Conservation (phyloP, 2,888 invertebrate genomes). For the Megaustenia siamemsis region DNA sequence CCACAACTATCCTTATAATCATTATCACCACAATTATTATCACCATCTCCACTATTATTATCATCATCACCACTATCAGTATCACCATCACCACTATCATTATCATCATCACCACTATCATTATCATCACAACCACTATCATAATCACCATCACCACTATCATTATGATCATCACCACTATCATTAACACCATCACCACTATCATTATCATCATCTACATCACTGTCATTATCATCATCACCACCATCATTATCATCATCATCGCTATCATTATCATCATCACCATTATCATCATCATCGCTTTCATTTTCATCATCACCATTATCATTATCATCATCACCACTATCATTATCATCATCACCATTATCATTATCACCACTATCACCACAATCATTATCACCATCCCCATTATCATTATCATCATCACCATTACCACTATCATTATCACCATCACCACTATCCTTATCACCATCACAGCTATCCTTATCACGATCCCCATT, state of each 20-base stretch:
- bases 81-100: no score
- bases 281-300: constrained; percentile 12
- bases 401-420: not conserved
- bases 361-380: not conserved
- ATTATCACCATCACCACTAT: no score
- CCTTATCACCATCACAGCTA: not conserved
- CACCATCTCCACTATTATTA: no score
- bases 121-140: no score
- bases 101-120: not conserved
- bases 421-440: not conserved
- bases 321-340: constrained; percentile 11
- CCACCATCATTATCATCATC: not conserved
- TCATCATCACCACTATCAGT: no score
- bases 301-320: not conserved
- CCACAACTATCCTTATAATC: no score
- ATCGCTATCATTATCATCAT: not conserved
- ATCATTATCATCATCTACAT: not conserved
- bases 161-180: no score
- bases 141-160: no score
- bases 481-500: constrained; percentile 29
- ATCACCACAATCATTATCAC: no score
- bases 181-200: not conserved
- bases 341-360: constrained; percentile 5
- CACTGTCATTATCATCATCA: not conserved
- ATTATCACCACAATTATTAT: no score